Conservation (phyloP, 2,797 vertebrate genomes). For the Echiichthys vipera region DNA sequence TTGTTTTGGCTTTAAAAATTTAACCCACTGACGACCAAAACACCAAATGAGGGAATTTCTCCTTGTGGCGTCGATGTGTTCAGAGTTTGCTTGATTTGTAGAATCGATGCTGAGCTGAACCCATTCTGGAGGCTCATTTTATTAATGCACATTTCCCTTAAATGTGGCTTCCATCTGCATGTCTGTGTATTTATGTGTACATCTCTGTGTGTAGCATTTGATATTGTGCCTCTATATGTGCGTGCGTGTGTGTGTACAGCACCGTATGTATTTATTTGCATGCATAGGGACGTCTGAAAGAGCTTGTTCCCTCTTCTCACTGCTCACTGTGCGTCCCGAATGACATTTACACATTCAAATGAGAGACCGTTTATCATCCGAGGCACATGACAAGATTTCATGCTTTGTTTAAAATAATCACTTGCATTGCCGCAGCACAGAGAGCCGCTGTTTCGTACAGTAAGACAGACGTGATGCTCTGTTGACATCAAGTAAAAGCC, state of each 20-base stretch:
- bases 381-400: constrained; percentile 56
- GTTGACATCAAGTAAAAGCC: constrained; percentile 11
- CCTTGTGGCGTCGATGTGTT: too few relatives aligned
- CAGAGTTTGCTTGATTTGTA: too few relatives aligned
- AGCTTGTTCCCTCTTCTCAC: constrained; percentile 62
- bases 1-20: too few relatives aligned
- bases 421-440: neutral
- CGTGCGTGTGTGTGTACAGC: too few relatives aligned
- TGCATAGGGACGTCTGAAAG: constrained; percentile 39
- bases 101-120: too few relatives aligned
- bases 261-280: constrained; percentile 56
- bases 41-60: too few relatives aligned
- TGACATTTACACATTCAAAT: constrained; percentile 81
- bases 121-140: too few relatives aligned
- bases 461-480: neutral
- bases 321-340: constrained; percentile 33
- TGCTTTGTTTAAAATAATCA: constrained; percentile 38
- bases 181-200: neutral
- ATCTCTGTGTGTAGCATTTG: too few relatives aligned
- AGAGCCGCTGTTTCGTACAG: neutral
- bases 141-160: too few relatives aligned
- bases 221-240: too few relatives aligned
- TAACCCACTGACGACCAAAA: too few relatives aligned
- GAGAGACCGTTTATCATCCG: constrained; percentile 50
- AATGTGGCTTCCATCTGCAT: too few relatives aligned